These are phyloP conservation scores for Sinhomidia bicolor DNA, from an alignment of 2,888 invertebrate species.

Conservation along the genomic window DNA sequence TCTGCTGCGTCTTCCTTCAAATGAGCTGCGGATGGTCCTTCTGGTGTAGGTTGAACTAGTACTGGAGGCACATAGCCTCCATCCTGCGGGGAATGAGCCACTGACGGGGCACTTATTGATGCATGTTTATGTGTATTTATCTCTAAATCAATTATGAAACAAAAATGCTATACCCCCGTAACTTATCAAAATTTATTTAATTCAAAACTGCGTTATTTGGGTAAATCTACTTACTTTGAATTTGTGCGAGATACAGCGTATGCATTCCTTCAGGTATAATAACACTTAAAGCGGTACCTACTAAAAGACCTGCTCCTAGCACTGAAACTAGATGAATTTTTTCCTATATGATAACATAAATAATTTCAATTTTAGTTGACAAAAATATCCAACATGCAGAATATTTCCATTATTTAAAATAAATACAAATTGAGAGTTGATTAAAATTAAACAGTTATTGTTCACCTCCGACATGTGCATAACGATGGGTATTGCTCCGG, in stretches of 20 bases:
- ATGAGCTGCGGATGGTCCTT: neutral
- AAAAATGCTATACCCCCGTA: no score
- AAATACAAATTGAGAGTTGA: slow-evolving; percentile 2
- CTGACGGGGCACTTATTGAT: neutral
- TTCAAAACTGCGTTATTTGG: neutral
- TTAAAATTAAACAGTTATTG: neutral
- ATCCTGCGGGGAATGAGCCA: slow-evolving; percentile 33
- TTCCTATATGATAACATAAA: slow-evolving; percentile 85
- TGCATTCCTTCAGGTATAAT: slow-evolving; percentile 99
- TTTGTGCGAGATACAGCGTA: slow-evolving; percentile 84
- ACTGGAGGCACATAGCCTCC: slow-evolving; percentile 53
- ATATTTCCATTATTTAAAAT: neutral
- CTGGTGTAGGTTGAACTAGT: slow-evolving; percentile 18
- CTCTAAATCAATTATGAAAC: neutral
- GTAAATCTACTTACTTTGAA: slow-evolving; percentile 76
- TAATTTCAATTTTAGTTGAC: neutral
- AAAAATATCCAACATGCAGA: neutral
- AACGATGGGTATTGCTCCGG: slow-evolving; percentile 96
- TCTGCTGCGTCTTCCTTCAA: slow-evolving; percentile 84
- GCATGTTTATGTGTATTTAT: neutral
- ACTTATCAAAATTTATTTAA: neutral
- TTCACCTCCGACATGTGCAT: slow-evolving; percentile 96
- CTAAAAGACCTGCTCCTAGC: slow-evolving; percentile 97
- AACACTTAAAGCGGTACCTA: slow-evolving; percentile 98
- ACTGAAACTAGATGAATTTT: slow-evolving; percentile 96